Evolutionary conservation across 2,888 invertebrate species (phyloP).

Genomic region (Maniola hyperantus): DNA sequence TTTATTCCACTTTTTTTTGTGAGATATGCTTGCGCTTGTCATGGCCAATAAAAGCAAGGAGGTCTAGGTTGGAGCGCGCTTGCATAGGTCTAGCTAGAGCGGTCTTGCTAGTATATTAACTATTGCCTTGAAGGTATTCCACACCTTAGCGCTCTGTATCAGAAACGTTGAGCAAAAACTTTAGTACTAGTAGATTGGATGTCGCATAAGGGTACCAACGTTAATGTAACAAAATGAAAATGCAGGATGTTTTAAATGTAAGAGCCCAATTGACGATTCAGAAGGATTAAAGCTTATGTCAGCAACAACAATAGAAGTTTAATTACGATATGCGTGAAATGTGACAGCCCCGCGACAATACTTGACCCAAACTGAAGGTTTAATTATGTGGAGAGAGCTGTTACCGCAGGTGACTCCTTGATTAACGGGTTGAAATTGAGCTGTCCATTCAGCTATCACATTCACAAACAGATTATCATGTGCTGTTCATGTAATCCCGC

Average conservation of each 20-base stretch:
- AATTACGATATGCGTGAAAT: constrained; percentile 74
- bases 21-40: too few species aligned
- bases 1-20: too few species aligned
- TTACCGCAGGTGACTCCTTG: constrained; percentile 82
- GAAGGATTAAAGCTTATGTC: neutral
- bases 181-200: too few species aligned
- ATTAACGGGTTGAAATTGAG: constrained; percentile 77
- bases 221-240: neutral
- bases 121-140: too few species aligned
- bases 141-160: too few species aligned
- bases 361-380: constrained; percentile 76
- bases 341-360: constrained; percentile 73
- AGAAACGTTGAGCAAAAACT: too few species aligned
- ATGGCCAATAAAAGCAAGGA: too few species aligned
- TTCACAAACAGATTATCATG: constrained; percentile 75
- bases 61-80: too few species aligned
- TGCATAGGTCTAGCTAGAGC: too few species aligned
- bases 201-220: too few species aligned
- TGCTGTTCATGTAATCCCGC: constrained; percentile 55
- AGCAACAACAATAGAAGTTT: constrained; percentile 33
- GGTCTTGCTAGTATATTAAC: too few species aligned
- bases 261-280: neutral
- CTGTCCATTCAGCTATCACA: constrained; percentile 77
- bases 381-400: constrained; percentile 79
- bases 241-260: neutral